Conservation (phyloP, 1,140 invertebrate genomes). For the Dreissena polymorpha region DNA sequence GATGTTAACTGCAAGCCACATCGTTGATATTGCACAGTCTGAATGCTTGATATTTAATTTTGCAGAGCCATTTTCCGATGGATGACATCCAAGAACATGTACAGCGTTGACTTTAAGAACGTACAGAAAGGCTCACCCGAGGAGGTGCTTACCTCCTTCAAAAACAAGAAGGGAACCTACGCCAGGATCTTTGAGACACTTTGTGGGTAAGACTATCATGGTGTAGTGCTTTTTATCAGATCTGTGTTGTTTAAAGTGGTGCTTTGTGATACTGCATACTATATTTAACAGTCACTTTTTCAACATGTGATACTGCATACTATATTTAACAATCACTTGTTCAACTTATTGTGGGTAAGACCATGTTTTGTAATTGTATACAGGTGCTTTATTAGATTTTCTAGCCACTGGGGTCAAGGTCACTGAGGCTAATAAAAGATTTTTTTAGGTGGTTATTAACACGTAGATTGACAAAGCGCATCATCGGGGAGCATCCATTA, state of each 20-base stretch:
- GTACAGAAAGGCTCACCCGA: constrained; percentile 98
- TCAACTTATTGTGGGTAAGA: neutral
- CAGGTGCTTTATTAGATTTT: too few species aligned
- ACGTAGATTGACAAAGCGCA: too few species aligned
- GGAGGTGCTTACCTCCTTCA: constrained; percentile 96
- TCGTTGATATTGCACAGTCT: too few species aligned
- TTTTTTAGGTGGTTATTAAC: too few species aligned
- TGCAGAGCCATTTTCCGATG: constrained; percentile 96
- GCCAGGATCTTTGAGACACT: constrained; percentile 96
- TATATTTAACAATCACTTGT: neutral
- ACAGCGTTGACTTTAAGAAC: constrained; percentile 93
- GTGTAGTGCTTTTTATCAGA: neutral
- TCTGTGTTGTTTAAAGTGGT: too few species aligned
- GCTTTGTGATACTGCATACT: too few species aligned
- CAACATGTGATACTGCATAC: neutral
- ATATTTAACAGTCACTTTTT: neutral
- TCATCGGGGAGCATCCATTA: too few species aligned
- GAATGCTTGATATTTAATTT: constrained; percentile 54
- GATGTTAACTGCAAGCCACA: too few species aligned
- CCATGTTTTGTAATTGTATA: too few species aligned
- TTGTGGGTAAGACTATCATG: constrained; percentile 81
- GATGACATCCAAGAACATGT: constrained; percentile 99
- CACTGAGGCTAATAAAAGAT: too few species aligned
- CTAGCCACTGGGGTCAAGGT: too few species aligned
- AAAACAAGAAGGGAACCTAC: constrained; percentile 99